A percentile compares a stretch with the other conserved stretches of the same genome.
Conservation (phyloP, 37 sponge, comb jelly and placozoan genomes). For the Cladorhizidae sp. region DNA sequence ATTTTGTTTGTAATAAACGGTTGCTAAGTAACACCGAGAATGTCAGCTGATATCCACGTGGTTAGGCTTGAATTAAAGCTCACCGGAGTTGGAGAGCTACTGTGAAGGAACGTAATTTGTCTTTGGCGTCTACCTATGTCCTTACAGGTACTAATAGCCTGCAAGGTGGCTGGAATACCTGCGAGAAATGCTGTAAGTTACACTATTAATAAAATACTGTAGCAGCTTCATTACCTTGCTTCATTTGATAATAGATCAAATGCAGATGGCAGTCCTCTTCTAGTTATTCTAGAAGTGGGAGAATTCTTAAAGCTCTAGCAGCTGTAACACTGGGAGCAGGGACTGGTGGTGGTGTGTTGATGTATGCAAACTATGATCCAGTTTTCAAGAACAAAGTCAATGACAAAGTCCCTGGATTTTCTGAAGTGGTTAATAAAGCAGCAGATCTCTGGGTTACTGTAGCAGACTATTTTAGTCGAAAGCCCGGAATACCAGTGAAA, state of each 20-base stretch:
- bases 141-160: background rate
- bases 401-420: constrained; percentile 57
- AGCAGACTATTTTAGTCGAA: background rate
- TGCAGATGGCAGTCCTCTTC: constrained; percentile 43
- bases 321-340: background rate
- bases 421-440: constrained; percentile 16
- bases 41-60: constrained; percentile 11
- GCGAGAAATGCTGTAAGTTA: constrained; percentile 21
- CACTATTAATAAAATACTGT: constrained; percentile 3
- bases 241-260: too few relatives aligned
- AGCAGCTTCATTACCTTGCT: background rate
- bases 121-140: background rate
- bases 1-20: background rate
- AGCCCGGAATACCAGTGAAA: constrained; percentile 1
- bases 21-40: constrained; percentile 40
- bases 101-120: too few relatives aligned
- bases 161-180: background rate
- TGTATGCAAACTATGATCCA: constrained; percentile 50
- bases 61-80: too few relatives aligned
- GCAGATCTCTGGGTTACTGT: constrained; percentile 16
- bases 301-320: background rate
- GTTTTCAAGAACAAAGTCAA: constrained; percentile 41
- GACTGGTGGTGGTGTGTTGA: constrained; percentile 25
- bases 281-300: background rate
- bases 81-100: too few relatives aligned